phyloP scores from a whole-genome alignment of 2,113 vertebrate species.

The Rhinoderma darwinii region DNA sequence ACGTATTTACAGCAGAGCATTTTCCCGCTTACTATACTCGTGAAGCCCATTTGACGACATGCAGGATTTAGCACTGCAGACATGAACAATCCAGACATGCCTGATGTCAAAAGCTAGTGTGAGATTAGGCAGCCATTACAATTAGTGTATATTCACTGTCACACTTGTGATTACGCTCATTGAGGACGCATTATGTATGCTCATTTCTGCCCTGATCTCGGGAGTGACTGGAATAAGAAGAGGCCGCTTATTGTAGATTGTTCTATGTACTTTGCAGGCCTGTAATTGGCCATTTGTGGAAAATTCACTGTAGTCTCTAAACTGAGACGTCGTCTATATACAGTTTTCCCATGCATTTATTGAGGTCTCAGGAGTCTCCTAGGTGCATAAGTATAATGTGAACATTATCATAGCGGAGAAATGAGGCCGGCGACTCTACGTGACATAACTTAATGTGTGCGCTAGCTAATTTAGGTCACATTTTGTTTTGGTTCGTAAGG shows the following conservation, averaged over 20 bases:
- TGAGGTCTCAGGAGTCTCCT: background rate
- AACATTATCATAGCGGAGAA: background rate
- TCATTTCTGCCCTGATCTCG: slow-evolving; percentile 17
- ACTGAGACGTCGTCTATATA: background rate
- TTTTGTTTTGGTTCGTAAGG: background rate
- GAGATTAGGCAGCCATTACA: slow-evolving; percentile 17
- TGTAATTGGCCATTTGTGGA: slow-evolving; percentile 18
- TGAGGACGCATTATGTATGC: slow-evolving; percentile 31
- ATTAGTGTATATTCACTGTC: background rate
- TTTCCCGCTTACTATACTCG: background rate
- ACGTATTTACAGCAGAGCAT: background rate
- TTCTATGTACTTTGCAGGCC: background rate
- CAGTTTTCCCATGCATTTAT: background rate
- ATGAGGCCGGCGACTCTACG: background rate
- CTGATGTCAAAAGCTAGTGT: slow-evolving; percentile 34
- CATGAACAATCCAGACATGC: background rate
- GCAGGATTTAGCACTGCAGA: background rate
- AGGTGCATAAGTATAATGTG: background rate
- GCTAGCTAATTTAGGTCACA: background rate
- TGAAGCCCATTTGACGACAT: background rate
- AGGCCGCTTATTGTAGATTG: slow-evolving; percentile 15
- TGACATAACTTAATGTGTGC: background rate
- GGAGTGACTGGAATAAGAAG: slow-evolving; percentile 46
- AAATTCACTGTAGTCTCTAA: background rate
- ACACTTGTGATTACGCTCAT: slow-evolving; percentile 27